Conservation (phyloP, 1,140 invertebrate species). For the Solen grandis region DNA sequence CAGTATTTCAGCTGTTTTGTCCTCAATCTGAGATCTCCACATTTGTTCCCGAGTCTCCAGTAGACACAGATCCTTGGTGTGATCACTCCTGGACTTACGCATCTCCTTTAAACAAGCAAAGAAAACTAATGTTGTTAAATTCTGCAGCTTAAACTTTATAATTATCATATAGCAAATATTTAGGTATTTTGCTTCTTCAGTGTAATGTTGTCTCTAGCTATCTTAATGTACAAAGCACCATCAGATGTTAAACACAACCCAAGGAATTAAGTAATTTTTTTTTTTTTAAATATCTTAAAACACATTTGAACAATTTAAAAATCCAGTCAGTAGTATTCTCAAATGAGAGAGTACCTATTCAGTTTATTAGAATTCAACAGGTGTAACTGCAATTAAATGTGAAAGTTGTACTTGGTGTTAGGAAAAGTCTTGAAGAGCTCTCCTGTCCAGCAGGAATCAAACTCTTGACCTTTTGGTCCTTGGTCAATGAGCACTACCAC, state of each 20-base stretch:
- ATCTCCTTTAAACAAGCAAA: slow-evolving; percentile 61
- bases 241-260: not conserved
- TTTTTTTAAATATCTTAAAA: not conserved
- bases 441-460: too few relatives aligned
- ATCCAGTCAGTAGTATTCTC: too few relatives aligned
- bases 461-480: too few relatives aligned
- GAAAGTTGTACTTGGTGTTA: too few relatives aligned
- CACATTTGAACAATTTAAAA: too few relatives aligned
- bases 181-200: not conserved
- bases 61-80: slow-evolving; percentile 66
- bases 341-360: too few relatives aligned
- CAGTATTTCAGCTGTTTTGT: slow-evolving; percentile 66
- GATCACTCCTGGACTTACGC: slow-evolving; percentile 69
- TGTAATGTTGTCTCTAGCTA: not conserved
- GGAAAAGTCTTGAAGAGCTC: too few relatives aligned
- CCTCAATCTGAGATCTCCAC: slow-evolving; percentile 69
- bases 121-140: not conserved
- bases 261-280: not conserved
- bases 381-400: too few relatives aligned
- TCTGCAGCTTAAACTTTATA: not conserved
- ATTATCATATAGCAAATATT: not conserved
- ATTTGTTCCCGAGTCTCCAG: slow-evolving; percentile 67
- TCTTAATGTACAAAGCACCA: not conserved
- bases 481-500: too few relatives aligned
- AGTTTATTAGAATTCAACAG: too few relatives aligned